A percentile compares a stretch with the other conserved stretches of the same genome.
Evolutionary conservation across 2,113 vertebrate genomes (phyloP).

Genomic region (Nesogale talazaci): DNA sequence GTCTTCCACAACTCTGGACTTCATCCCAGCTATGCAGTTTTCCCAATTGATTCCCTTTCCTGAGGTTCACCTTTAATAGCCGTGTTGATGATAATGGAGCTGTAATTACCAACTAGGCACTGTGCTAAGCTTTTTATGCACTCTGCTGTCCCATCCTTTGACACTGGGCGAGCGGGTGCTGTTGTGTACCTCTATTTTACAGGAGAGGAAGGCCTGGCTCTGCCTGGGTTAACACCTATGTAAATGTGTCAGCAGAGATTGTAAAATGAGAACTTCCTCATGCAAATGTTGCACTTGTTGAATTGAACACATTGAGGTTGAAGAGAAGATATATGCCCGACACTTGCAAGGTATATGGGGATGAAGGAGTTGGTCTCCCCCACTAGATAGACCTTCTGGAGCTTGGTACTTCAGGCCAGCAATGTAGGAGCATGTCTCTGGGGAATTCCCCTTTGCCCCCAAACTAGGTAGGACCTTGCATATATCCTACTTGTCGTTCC

Average conservation of each 20-base stretch:
- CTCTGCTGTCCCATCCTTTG: background rate
- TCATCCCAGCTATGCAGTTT: background rate
- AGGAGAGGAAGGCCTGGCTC: conserved; percentile 1
- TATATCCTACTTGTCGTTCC: background rate
- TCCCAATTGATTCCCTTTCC: background rate
- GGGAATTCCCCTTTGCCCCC: background rate
- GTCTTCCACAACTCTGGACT: background rate
- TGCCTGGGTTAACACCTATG: background rate
- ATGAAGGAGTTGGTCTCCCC: background rate
- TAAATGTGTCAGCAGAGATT: background rate
- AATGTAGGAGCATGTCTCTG: background rate
- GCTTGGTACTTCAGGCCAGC: background rate
- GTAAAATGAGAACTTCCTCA: background rate
- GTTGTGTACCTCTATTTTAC: background rate
- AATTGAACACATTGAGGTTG: background rate
- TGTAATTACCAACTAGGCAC: background rate
- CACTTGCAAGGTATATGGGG: background rate
- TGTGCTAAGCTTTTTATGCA: background rate
- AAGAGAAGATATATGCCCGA: background rate
- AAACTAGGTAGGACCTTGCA: background rate
- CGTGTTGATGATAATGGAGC: background rate
- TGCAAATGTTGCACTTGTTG: background rate
- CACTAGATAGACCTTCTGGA: background rate
- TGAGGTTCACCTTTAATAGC: background rate
- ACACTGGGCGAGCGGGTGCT: background rate